Conservation (phyloP, 2,888 invertebrate species). For the Cheilosia variabilis region DNA sequence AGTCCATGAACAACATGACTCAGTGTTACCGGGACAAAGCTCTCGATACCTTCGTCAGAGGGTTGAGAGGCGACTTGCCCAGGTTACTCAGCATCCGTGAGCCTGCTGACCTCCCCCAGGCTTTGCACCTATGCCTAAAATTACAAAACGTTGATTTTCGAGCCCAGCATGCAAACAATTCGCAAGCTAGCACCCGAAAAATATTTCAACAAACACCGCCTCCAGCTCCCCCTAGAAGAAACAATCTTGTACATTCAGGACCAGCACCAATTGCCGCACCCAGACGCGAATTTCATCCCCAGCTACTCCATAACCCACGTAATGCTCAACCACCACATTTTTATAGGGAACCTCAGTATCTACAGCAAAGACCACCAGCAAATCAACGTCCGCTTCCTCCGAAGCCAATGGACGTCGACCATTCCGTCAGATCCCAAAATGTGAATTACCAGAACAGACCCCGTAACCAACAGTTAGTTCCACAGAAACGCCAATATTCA, state of each 20-base stretch:
- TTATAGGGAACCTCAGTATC: background rate
- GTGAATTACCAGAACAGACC: conserved; percentile 25
- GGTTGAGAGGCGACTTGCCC: conserved; percentile 10
- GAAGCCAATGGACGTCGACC: conserved; percentile 32
- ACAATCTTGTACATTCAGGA: background rate
- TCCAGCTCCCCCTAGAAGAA: conserved; percentile 23
- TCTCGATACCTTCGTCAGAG: conserved; percentile 22
- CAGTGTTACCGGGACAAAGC: conserved; percentile 2
- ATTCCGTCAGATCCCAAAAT: conserved; percentile 22
- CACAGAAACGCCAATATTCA: conserved; percentile 27
- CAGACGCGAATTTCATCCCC: conserved; percentile 35
- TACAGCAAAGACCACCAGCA: conserved; percentile 1
- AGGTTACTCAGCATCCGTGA: conserved; percentile 1
- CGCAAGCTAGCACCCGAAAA: background rate
- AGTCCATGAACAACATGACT: background rate
- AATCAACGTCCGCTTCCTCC: conserved; percentile 8
- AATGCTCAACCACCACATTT: background rate
- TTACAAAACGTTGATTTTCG: conserved; percentile 29
- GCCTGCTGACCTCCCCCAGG: conserved; percentile 13
- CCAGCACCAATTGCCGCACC: conserved; percentile 30
- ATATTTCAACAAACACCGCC: background rate
- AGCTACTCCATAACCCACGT: conserved; percentile 38
- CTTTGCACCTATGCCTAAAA: conserved; percentile 20
- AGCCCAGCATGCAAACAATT: conserved; percentile 9
- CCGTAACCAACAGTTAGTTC: conserved; percentile 26